Evolutionary conservation across 1,140 invertebrate genomes (phyloP), one percentile per base, ranked within the genome.

Genomic region (Zaprionus gabonicus): DNA sequence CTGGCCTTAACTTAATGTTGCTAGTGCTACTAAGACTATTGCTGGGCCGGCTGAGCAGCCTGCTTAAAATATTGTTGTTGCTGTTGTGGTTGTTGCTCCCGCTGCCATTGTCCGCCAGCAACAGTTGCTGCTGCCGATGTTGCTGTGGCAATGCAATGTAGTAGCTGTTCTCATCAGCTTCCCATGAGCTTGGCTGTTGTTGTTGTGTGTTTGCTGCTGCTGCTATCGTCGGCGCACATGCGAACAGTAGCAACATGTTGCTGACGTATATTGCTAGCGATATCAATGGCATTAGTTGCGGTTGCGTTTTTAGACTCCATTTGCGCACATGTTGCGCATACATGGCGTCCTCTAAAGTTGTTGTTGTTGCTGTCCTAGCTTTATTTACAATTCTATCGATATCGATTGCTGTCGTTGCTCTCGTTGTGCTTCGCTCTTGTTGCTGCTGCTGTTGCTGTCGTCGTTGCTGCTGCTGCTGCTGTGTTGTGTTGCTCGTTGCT

Each of bases 311-410:
- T 87, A 92, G 83, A 93, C 91, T 93, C 92, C 92, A 93, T 93
- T 93, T 93, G 92, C 92, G 92, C 92, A 93, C 91, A 92, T 91
- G 81, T 88, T 91, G 92, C 92, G 92, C 92, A 93, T 93, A 88
- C 92, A 93, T 93, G 92, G 92, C 92, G 92, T 93, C 91, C 82
- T 90, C 78, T 79, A 90, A 88, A 81, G 58, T 84, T 87, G 76
- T 87, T 87, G 80, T 75, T 90, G 85, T 69, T 85, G 79, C 84
- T 85, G 85, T 78, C 71, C 78, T 87, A 76, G 79, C 78, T 90
- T 88, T 90, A 87, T 90, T 79, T 91, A 90, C 85, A 88, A 81
- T 81, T 63, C 49, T 12, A 74, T 46, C 71, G 60, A 69, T 46
- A 46, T 71, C 69, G 69, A 71, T 65, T 63, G 49, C 59, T 55